Base-by-base conservation (phyloP, 2,888 invertebrate species). In the Gisinianus flammeolus region DNA sequence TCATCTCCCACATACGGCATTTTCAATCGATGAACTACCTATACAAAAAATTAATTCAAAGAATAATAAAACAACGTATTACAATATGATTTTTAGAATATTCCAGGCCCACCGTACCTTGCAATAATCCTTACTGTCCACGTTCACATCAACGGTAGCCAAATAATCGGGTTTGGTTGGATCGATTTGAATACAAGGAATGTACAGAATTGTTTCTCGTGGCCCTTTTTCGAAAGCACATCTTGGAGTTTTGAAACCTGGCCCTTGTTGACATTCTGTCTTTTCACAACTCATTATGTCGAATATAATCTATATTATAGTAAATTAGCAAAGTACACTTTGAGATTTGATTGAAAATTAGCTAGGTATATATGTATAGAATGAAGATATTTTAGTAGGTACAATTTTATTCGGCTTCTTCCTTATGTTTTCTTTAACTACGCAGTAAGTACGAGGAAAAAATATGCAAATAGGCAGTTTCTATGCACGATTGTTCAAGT, bases 71-170 rank as follows among this genome's bases (percentile, higher is more conserved):
- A 44, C 44, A 44, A 44, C 2, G 19, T 4, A 44, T 44, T 44
- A 44, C 3, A 58, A 8, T 22, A 4, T 6, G 12, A 12, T 44
- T 44, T 44, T 44, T 44, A n/a, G n/a, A n/a, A n/a, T n/a, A n/a
- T n/a, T n/a, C n/a, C n/a, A n/a, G n/a, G 58, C 12, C 5, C 28
- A n/a, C 68, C 69, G 78, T 87, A 94, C 97, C 91, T 96, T 91
- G 83, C 92, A 91, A 87, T 93, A 98, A 1, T 93, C 94, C 12
- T 92, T 88, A 79, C 97, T 97, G 0, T 90, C 86, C 0, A 96
- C 96, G 87, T 98, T 93, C 0, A 97, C 93, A 86, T 98, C 97
- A 0, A 98, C 91, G 0, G 97, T 96, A 19, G 95, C 92, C 81
- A 98, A 88, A 85, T 96, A 94, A 88, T 98, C 98, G 1, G 94